Evolutionary conservation across 2,113 vertebrate genomes (phyloP).

Genomic region (Paramormyrops kingsleyae): DNA sequence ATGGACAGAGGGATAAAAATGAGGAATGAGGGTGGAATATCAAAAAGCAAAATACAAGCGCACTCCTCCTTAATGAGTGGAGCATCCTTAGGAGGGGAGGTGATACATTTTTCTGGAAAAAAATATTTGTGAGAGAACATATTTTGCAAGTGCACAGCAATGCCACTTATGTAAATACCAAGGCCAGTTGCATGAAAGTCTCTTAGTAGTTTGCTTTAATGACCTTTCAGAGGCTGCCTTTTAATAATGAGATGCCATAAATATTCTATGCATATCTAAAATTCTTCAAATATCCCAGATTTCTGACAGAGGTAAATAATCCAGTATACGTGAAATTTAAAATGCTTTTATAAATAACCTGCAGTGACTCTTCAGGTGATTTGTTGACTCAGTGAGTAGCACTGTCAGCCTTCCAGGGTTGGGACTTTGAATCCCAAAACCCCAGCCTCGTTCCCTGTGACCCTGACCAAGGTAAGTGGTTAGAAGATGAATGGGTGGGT

Average conservation of each 20-base stretch:
- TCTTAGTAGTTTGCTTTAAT: neutral
- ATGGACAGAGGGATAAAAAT: neutral
- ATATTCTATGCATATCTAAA: neutral
- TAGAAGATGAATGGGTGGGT: slow-evolving; percentile 6
- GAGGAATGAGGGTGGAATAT: neutral
- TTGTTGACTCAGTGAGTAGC: neutral
- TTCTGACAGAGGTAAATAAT: neutral
- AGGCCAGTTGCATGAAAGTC: neutral
- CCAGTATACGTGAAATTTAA: neutral
- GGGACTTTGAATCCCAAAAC: neutral
- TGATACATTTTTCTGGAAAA: too few species aligned
- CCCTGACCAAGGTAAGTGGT: neutral
- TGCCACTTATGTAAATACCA: too few species aligned
- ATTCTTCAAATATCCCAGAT: neutral
- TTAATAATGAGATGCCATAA: too few species aligned
- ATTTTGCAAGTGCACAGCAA: neutral
- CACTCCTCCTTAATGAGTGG: neutral
- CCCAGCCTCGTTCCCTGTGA: neutral
- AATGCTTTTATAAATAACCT: neutral
- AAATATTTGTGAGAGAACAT: neutral
- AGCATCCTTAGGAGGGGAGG: neutral
- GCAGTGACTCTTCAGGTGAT: neutral
- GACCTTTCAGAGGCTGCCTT: neutral
- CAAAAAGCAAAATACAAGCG: neutral
- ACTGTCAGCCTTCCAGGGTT: neutral